Evolutionary conservation across 2,888 invertebrate species (phyloP), one percentile per base, ranked within the genome.

Genomic region (Sphinx pinastri): DNA sequence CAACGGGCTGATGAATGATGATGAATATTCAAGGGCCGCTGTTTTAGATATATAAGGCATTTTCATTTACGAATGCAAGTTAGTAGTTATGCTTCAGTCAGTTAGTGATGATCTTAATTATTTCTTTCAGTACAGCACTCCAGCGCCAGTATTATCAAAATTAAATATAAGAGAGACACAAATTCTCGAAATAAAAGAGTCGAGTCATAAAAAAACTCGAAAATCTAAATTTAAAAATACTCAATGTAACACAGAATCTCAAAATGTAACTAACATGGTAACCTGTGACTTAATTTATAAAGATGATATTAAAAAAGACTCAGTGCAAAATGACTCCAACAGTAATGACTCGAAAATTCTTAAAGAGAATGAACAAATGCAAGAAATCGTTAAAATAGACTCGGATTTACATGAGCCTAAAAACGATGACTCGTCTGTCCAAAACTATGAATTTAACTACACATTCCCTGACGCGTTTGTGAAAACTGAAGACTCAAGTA

Each of bases 61-160:
- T 25, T 25, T 25, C 25, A 25, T 25, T 25, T 2, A 25, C 25
- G 1, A 25, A 25, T 25, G 25, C 25, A 25, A 25, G 25, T 25
- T 25, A 25, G 25, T 25, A 25, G 25, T 25, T 25, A 25, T 25
- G 25, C 25, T 25, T 25, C 25, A 25, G 25, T 25, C 25, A 25
- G 25, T 25, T 25, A 25, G 25, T 25, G 25, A 25, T 25, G 25
- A 25, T 25, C 25, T 25, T 25, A 25, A 25, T 25, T 5, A 25
- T 49, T 19, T 49, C 0, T 63, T 63, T 19, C 63, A 63, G 63
- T 49, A 49, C 16, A 63, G 49, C 19, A 19, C 19, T 2, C 63
- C 63, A 11, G 7, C 19, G 74, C 10, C 73, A 76, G 74, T 57
- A 73, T 2, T 13, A 69, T 68, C 71, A 45, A 68, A 13, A n/a